phyloP scores from a whole-genome alignment of 2,797 vertebrate genomes.

The Pagetopsis macropterus region DNA sequence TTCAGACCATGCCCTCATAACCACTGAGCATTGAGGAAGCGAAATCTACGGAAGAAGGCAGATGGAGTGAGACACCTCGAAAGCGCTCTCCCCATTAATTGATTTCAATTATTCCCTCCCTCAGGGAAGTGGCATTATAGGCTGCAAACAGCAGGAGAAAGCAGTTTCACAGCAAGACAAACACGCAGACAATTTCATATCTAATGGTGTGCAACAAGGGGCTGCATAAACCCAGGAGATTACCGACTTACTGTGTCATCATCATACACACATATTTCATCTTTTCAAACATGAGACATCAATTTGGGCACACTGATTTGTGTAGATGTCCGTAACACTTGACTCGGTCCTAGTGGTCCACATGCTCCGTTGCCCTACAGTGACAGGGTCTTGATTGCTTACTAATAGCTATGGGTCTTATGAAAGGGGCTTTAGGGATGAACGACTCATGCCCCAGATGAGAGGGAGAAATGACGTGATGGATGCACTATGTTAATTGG shows the following conservation, averaged over 20 bases:
- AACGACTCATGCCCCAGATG: conserved; percentile 51
- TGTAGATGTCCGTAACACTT: conserved; percentile 18
- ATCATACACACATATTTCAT: conserved; percentile 35
- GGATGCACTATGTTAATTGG: conserved; percentile 35
- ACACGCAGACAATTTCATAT: conserved; percentile 58
- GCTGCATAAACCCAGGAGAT: conserved; percentile 39
- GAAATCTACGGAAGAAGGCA: conserved; percentile 40
- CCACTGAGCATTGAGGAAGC: conserved; percentile 35
- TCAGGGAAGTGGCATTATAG: conserved; percentile 65
- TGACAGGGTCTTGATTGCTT: conserved; percentile 50
- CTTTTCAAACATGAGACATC: conserved; percentile 17
- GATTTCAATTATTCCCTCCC: conserved; percentile 76
- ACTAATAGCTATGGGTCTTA: conserved; percentile 40
- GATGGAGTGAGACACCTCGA: conserved; percentile 77
- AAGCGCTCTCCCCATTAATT: conserved; percentile 80
- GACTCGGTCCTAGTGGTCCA: conserved; percentile 36
- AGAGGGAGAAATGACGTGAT: conserved; percentile 31
- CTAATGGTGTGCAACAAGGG: conserved; percentile 40
- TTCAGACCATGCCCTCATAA: conserved; percentile 37
- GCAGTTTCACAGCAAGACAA: conserved; percentile 58
- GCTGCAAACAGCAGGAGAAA: conserved; percentile 65
- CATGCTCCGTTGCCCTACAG: conserved; percentile 30
- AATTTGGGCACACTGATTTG: conserved; percentile 18
- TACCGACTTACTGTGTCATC: conserved; percentile 12
- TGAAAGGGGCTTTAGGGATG: conserved; percentile 65